A percentile compares a stretch with the other conserved stretches of the same genome.
Conservation (phyloP, 2,888 invertebrate species). For the Eilema depressum region DNA sequence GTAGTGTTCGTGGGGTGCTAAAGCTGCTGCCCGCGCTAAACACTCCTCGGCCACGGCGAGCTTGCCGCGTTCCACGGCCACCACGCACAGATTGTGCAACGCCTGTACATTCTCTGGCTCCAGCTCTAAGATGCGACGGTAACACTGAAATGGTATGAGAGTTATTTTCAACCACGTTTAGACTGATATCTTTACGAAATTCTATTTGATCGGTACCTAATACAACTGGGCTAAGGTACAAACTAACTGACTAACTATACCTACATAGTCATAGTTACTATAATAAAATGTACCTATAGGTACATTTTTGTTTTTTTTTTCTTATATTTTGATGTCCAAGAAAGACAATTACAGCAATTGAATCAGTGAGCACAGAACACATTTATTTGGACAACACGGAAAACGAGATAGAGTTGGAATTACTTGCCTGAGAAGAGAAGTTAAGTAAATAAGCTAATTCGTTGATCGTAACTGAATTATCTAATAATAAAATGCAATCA, state of each 20-base stretch:
- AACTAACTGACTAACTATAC: neutral
- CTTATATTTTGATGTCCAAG: no score
- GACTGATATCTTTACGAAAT: neutral
- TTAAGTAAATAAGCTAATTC: no score
- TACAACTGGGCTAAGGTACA: neutral
- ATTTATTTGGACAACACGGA: neutral
- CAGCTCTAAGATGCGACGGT: conserved; percentile 93
- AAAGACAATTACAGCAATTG: no score
- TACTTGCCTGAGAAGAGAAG: no score
- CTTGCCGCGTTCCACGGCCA: conserved; percentile 96
- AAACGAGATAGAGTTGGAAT: neutral
- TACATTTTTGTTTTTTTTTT: no score
- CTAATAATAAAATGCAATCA: neutral
- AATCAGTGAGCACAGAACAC: neutral
- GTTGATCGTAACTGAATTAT: no score
- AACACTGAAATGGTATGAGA: conserved; percentile 90
- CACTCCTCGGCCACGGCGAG: conserved; percentile 95
- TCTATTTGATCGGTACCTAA: neutral
- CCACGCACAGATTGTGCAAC: conserved; percentile 98
- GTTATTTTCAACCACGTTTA: neutral
- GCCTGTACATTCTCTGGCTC: conserved; percentile 98
- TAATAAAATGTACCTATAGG: no score
- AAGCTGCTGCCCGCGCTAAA: conserved; percentile 91
- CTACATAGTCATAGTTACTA: no score
- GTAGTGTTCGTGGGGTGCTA: conserved; percentile 97